These are phyloP conservation scores for Sebastes vulpes DNA, from an alignment of 2,797 vertebrate genomes.

Conservation along the genomic window DNA sequence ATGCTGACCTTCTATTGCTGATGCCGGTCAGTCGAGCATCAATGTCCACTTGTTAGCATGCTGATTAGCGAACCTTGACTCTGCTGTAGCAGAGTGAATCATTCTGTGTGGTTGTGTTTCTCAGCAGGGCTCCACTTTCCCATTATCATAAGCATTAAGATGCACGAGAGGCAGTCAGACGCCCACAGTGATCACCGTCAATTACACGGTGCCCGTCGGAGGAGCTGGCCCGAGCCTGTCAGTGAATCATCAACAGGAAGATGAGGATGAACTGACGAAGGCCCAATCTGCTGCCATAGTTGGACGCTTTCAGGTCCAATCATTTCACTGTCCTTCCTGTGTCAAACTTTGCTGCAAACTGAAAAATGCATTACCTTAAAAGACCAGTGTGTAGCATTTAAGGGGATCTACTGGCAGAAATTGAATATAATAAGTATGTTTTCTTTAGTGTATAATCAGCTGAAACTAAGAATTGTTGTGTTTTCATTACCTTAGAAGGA, in stretches of 20 bases:
- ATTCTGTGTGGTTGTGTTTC: slow-evolving; percentile 29
- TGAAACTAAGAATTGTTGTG: too few relatives aligned
- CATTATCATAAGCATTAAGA: slow-evolving; percentile 49
- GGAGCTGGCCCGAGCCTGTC: slow-evolving; percentile 12
- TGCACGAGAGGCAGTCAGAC: slow-evolving; percentile 42
- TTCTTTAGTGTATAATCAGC: too few relatives aligned
- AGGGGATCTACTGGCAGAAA: not conserved
- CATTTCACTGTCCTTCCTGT: not conserved
- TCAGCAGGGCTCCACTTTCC: slow-evolving; percentile 24
- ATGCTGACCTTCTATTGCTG: slow-evolving; percentile 6
- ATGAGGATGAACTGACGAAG: slow-evolving; percentile 15
- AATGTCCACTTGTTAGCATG: slow-evolving; percentile 37
- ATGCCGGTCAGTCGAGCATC: not conserved
- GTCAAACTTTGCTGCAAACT: not conserved
- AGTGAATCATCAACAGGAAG: slow-evolving; percentile 18
- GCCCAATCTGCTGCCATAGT: not conserved
- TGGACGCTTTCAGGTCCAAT: not conserved
- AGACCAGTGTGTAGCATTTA: not conserved
- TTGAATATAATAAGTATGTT: not conserved
- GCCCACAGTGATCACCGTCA: slow-evolving; percentile 56
- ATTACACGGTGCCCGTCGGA: slow-evolving; percentile 12
- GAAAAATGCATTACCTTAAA: not conserved
- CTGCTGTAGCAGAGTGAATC: slow-evolving; percentile 38
- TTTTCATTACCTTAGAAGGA: too few relatives aligned
- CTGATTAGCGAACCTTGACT: not conserved